Evolutionary conservation across 2,888 invertebrate species (phyloP), one percentile per base, ranked within the genome.

Genomic region (Nycteola revayana): DNA sequence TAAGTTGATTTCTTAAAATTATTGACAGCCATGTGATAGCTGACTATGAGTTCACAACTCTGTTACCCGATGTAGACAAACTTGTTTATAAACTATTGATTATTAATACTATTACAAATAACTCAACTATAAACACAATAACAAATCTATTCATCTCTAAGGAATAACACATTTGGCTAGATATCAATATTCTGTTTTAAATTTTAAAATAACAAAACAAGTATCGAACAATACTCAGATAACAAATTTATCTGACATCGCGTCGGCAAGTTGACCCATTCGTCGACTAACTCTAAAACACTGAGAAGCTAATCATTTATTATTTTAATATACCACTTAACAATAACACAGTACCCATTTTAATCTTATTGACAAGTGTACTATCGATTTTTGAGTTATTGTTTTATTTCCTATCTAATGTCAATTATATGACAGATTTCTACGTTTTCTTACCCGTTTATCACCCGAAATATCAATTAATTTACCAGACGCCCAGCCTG

Each of bases 1-100:
- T 53, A 73, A 69, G 74, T 82, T 80, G 75, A 75, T 83, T 33
- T 70, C 88, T 88, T 88, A 88, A 75, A 83, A 83, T 83, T 88
- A 88, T 75, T 88, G 88, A 88, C 88, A 88, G 88, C 88, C 88
- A 88, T 88, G 76, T 88, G 88, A 88, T 87, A 88, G 88, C 88
- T 88, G 86, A 88, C 88, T 82, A 82, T 88, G 88, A 82, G 88
- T 70, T 71, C 63, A 35, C 68, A 78, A 78, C 77, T 68, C 78
- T 72, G 65, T 61, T 56, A 77, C 81, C 54, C 83, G 79, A 76
- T 75, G 82, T 68, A 80, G 84, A 87, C 66, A 87, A 87, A 86
- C 65, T 56, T 71, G 78, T 56, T 72, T 59, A 61, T 49, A 42
- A 53, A 41, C 32, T 45, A 61, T 43, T 35, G 41, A 44, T 42